Evolutionary conservation across 2,113 vertebrate genomes (phyloP).

Genomic region (Ammodytes marinus): DNA sequence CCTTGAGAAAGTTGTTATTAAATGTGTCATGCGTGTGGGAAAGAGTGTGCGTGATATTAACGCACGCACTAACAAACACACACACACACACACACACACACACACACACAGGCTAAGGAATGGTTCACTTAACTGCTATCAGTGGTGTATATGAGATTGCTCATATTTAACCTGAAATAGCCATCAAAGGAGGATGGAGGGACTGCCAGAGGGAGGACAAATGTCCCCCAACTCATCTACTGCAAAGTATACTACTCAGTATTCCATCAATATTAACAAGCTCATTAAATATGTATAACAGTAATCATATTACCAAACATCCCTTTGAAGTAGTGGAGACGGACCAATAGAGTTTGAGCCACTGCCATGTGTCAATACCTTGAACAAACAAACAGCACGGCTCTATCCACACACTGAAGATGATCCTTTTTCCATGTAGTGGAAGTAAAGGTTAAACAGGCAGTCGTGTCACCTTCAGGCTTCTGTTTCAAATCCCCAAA

Average conservation of each 20-base stretch:
- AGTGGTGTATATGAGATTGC: slow-evolving; percentile 22
- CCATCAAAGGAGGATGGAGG: slow-evolving; percentile 47
- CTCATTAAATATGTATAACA: slow-evolving; percentile 70
- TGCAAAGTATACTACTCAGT: slow-evolving; percentile 46
- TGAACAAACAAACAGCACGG: slow-evolving; percentile 54
- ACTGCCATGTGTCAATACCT: slow-evolving; percentile 30
- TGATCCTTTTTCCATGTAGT: slow-evolving; percentile 25
- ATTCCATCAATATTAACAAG: slow-evolving; percentile 60
- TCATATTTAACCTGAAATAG: slow-evolving; percentile 60
- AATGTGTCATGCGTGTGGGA: slow-evolving; percentile 7
- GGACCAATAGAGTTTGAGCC: slow-evolving; percentile 36
- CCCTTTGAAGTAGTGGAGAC: slow-evolving; percentile 55
- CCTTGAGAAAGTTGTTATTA: slow-evolving; percentile 32
- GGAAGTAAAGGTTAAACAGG: slow-evolving; percentile 20
- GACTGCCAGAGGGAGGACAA: slow-evolving; percentile 27
- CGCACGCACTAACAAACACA: background rate
- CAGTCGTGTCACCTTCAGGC: slow-evolving; percentile 21
- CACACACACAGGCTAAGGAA: slow-evolving; percentile 13
- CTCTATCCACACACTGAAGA: slow-evolving; percentile 18
- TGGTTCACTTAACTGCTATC: slow-evolving; percentile 20
- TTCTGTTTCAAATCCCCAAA: slow-evolving; percentile 3
- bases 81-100: background rate
- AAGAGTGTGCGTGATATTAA: slow-evolving; percentile 5
- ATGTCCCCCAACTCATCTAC: slow-evolving; percentile 10
- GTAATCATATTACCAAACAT: slow-evolving; percentile 59